Percentiles rank a stretch among this genome's conserved stretches.
Conservation (phyloP, 2,113 vertebrate genomes). For the Sceloporus tristichus region DNA sequence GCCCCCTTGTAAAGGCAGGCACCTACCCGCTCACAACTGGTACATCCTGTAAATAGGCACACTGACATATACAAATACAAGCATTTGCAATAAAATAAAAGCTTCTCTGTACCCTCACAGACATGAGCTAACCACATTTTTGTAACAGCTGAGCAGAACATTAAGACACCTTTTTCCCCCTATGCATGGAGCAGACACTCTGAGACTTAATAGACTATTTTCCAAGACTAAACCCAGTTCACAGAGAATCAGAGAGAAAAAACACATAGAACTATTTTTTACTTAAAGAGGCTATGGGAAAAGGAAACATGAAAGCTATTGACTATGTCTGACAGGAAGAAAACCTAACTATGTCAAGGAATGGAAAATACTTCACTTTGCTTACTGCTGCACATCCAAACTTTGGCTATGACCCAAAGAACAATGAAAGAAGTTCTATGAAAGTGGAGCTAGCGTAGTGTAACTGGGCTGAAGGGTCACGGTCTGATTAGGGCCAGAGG, state of each 20-base stretch:
- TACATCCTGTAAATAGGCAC: not conserved
- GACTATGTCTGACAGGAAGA: not conserved
- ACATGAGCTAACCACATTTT: not conserved
- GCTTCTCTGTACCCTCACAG: constrained; percentile 37
- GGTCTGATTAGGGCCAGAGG: not conserved
- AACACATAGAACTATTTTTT: not conserved
- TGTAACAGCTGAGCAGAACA: not conserved
- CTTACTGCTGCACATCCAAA: not conserved
- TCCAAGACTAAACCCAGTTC: constrained; percentile 24
- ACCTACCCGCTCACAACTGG: rapidly evolving
- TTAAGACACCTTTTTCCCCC: not conserved
- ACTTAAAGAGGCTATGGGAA: not conserved
- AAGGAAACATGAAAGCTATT: not conserved
- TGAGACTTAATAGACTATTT: not conserved
- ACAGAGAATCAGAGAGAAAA: constrained; percentile 12
- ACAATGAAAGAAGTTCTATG: not conserved
- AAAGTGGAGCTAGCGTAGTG: not conserved
- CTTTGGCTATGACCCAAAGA: not conserved
- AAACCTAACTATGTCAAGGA: not conserved
- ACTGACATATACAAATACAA: constrained; percentile 43
- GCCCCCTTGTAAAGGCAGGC: not conserved
- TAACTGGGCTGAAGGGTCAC: not conserved
- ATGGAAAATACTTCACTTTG: not conserved
- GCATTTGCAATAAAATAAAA: constrained; percentile 35
- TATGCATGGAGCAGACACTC: not conserved